phyloP scores from a whole-genome alignment of 2,113 vertebrate species.

The Pseudorectes ferrugineus region DNA sequence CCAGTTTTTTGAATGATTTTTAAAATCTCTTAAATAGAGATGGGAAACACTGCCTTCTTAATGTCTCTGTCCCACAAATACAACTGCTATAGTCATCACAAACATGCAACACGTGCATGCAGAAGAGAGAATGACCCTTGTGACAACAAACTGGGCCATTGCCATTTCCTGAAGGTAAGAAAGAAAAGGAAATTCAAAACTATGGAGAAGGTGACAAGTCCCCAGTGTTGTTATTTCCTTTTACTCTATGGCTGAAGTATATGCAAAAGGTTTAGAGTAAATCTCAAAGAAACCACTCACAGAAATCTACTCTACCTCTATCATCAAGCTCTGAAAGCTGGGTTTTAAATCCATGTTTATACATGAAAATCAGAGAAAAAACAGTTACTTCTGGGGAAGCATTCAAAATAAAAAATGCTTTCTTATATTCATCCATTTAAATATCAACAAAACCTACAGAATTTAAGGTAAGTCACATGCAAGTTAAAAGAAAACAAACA shows the following conservation, averaged over 20 bases:
- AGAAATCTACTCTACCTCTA: neutral
- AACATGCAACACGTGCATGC: neutral
- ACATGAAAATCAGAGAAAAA: neutral
- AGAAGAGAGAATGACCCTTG: neutral
- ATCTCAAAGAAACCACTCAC: neutral
- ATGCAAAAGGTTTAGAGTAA: neutral
- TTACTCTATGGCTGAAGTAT: neutral
- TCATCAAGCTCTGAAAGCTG: neutral
- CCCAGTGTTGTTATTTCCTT: neutral
- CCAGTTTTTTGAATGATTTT: neutral
- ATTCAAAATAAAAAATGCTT: neutral
- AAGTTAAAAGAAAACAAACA: neutral
- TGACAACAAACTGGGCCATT: neutral
- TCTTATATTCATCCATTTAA: neutral
- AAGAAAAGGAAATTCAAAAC: neutral
- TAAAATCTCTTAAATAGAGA: neutral
- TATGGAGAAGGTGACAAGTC: neutral
- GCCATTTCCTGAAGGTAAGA: neutral
- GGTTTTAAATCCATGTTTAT: neutral
- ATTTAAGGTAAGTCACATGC: neutral
- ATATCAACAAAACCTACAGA: neutral
- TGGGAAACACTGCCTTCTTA: neutral
- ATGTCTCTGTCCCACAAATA: neutral
- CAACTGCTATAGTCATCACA: neutral
- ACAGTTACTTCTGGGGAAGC: neutral